A percentile compares a stretch with the other conserved stretches of the same genome.
Conservation (phyloP, 37 sponge, comb jelly and placozoan genomes). For the Chondrosia reniformis region DNA sequence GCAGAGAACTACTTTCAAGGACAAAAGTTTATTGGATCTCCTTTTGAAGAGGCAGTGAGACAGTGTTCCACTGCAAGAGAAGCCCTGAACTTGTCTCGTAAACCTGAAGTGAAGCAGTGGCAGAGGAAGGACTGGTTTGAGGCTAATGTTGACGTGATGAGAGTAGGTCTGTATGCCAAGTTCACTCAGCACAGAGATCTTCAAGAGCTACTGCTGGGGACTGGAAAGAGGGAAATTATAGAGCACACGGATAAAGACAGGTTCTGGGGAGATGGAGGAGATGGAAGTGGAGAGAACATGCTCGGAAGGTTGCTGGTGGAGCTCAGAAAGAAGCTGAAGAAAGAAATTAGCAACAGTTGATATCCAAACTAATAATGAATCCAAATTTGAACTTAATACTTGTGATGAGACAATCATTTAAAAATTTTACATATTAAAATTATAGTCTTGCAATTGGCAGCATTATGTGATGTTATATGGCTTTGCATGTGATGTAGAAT, state of each 20-base stretch:
- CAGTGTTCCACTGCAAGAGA: constrained; percentile 23
- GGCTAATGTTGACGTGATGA: constrained; percentile 52
- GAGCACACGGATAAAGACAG: constrained; percentile 52
- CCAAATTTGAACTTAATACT: no score
- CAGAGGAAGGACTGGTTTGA: constrained; percentile 53
- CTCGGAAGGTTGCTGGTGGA: constrained; percentile 47
- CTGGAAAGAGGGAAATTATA: constrained; percentile 29
- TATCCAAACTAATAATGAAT: no score
- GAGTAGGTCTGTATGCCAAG: constrained; percentile 50
- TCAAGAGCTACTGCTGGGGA: constrained; percentile 13
- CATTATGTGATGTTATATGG: no score
- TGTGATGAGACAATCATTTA: no score
- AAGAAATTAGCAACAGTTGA: no score
- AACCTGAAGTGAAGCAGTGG: constrained; percentile 32
- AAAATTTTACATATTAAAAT: no score
- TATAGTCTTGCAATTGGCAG: no score
- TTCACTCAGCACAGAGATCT: constrained; percentile 49
- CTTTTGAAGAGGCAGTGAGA: constrained; percentile 28
- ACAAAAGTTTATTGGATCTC: constrained; percentile 69
- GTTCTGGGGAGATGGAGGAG: constrained; percentile 75
- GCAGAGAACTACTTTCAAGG: constrained; percentile 74
- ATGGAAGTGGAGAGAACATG: constrained; percentile 53
- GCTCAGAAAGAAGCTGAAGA: constrained; percentile 22
- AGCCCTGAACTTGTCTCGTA: constrained; percentile 50
- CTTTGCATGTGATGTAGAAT: no score